Evolutionary conservation across 2,113 vertebrate genomes (phyloP).

Genomic region (Pristiophorus japonicus): DNA sequence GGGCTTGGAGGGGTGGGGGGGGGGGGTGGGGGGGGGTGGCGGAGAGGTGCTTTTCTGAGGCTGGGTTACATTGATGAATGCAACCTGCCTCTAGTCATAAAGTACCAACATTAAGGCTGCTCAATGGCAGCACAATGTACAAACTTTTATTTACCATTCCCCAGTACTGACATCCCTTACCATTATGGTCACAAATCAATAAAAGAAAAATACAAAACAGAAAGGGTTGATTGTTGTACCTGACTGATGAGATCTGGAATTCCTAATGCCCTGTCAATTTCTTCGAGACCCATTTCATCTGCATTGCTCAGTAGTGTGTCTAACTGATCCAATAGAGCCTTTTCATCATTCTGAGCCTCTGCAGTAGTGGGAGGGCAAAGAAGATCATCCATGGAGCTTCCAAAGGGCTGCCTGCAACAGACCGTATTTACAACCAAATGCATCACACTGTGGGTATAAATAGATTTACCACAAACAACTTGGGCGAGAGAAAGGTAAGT

Average conservation of each 20-base stretch:
- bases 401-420: conserved; percentile 67
- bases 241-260: conserved; percentile 94
- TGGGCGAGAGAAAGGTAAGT: not conserved
- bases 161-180: not conserved
- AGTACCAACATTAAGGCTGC: not conserved
- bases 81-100: not conserved
- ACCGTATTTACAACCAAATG: not conserved
- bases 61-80: not conserved
- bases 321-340: conserved; percentile 83
- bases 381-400: conserved; percentile 78
- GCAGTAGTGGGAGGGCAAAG: conserved; percentile 69
- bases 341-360: conserved; percentile 84
- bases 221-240: conserved; percentile 53
- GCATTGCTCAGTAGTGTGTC: conserved; percentile 86
- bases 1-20: too few species aligned
- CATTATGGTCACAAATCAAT: not conserved
- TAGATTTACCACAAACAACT: not conserved
- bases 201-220: not conserved
- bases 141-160: not conserved
- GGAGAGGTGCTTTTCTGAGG: not conserved
- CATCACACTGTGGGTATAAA: not conserved
- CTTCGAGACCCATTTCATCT: conserved; percentile 81
- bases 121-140: not conserved
- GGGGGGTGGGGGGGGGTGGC: too few species aligned
- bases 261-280: conserved; percentile 89